Conservation (phyloP, 1,140 invertebrate genomes). For the Penaeus indicus region DNA sequence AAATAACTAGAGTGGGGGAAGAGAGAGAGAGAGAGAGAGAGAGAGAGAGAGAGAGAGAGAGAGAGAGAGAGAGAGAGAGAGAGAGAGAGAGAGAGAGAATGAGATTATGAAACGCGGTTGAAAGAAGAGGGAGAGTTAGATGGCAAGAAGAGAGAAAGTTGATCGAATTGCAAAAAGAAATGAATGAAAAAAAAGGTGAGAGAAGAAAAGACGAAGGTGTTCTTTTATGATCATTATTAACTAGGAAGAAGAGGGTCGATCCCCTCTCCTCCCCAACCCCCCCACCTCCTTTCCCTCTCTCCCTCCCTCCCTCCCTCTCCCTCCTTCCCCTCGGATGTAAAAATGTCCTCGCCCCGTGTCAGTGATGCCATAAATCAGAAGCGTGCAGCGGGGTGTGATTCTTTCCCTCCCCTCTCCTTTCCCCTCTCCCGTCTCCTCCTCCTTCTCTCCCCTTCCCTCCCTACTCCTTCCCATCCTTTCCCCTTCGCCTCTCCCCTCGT, state of each 20-base stretch:
- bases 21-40: slow-evolving; percentile 46
- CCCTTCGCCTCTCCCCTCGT: not conserved
- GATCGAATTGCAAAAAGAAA: not conserved
- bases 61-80: not conserved
- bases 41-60: not conserved
- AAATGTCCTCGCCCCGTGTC: slow-evolving; percentile 40
- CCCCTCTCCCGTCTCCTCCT: not conserved
- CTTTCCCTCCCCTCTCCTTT: not conserved
- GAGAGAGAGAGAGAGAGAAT: not conserved
- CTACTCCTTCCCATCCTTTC: not conserved
- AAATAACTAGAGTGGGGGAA: not conserved
- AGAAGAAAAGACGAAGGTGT: too few species aligned
- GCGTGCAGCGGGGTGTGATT: slow-evolving; percentile 13
- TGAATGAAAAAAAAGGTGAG: too few species aligned
- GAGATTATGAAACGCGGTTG: not conserved
- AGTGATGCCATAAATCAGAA: slow-evolving; percentile 42
- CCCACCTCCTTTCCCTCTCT: too few species aligned
- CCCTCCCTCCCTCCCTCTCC: too few species aligned
- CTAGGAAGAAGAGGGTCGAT: too few species aligned
- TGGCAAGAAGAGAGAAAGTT: not conserved
- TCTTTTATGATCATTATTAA: too few species aligned
- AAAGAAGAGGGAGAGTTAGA: slow-evolving; percentile 4
- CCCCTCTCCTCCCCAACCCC: too few species aligned
- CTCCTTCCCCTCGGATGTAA: slow-evolving; percentile 27
- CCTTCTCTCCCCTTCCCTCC: not conserved